Evolutionary conservation across 2,888 invertebrate genomes (phyloP), one percentile per base, ranked within the genome.

Genomic region (Deroplatys truncata): DNA sequence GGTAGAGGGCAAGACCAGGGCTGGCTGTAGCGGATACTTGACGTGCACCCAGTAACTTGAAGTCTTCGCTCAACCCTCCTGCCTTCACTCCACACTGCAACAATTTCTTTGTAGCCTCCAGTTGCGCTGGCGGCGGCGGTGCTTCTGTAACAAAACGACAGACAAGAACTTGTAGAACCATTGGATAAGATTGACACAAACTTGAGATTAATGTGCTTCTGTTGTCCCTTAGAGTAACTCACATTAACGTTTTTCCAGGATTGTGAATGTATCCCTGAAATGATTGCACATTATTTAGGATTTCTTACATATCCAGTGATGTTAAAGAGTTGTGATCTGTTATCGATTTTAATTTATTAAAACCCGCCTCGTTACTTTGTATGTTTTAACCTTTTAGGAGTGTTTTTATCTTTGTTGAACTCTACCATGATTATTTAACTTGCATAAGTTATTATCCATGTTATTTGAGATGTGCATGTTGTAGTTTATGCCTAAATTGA

Each of bases 1-100:
- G 90, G 84, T 92, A 92, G 1, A 92, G 90, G 3, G 88, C 84
- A 85, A 92, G 90, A 13, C 92, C 92, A 1, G 92, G 92, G 84
- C 92, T 92, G 16, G 90, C 90, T 2, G 92, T 92, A n/a, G 91
- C 91, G 35, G 91, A 84, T 0, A 91, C 92, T 89, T 92, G 92
- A 5, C 92, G 88, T 28, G 92, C 92, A 5, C 92, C 92, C 28
- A 91, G 91, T 15, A 92, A 49, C n/a, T 91, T 90, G 87, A 91
- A 91, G 85, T 92, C 90, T 0, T 90, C 87, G 0, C 90, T 88
- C 31, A 92, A 89, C 28, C 91, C 91, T 13, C 91, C 91, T 84
- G 84, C 28, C 31, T 90, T 89, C 25, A 91, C 88, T 20, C 91
- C 92, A 88, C 92, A 92, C 25, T 89, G 82, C 35, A 92, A 91